phyloP scores from a whole-genome alignment of 2,888 invertebrate species.

The Pemphredon lugubris region DNA sequence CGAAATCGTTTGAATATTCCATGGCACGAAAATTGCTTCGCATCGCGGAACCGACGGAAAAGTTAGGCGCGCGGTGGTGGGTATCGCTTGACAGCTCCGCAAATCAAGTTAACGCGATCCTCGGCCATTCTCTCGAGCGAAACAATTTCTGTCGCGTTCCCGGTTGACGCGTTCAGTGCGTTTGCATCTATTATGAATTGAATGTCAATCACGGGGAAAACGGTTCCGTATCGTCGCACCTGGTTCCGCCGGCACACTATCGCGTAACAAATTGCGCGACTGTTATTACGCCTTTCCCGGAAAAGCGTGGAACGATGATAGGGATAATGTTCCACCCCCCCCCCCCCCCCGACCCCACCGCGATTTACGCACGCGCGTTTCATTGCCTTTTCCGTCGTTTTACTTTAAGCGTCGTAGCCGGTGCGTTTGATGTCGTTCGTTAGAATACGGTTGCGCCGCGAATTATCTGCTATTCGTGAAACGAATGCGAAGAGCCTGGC shows the following conservation, averaged over 20 bases:
- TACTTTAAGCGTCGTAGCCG: too few relatives aligned
- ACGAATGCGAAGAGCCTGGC: too few relatives aligned
- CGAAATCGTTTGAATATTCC: too few relatives aligned
- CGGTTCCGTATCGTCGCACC: neutral
- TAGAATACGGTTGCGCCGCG: too few relatives aligned
- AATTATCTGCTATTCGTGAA: too few relatives aligned
- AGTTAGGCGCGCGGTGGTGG: too few relatives aligned
- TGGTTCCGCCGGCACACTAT: neutral
- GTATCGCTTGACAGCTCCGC: neutral
- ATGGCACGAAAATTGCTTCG: too few relatives aligned
- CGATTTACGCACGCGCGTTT: too few relatives aligned
- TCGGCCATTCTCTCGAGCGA: neutral
- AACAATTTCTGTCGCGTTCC: slow-evolving; percentile 9
- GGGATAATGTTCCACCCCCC: neutral
- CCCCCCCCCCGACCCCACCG: neutral
- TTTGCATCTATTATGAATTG: slow-evolving; percentile 15
- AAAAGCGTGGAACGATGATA: neutral
- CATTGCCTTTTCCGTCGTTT: too few relatives aligned
- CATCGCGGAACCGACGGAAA: too few relatives aligned
- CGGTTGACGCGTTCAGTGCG: neutral
- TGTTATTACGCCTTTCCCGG: neutral
- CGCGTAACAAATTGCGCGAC: neutral
- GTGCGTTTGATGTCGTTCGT: too few relatives aligned
- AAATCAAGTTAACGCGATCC: slow-evolving; percentile 1
- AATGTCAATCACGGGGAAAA: slow-evolving; percentile 7